Evolutionary conservation across 1,140 invertebrate genomes (phyloP).

Genomic region (Bradynema listronoti): DNA sequence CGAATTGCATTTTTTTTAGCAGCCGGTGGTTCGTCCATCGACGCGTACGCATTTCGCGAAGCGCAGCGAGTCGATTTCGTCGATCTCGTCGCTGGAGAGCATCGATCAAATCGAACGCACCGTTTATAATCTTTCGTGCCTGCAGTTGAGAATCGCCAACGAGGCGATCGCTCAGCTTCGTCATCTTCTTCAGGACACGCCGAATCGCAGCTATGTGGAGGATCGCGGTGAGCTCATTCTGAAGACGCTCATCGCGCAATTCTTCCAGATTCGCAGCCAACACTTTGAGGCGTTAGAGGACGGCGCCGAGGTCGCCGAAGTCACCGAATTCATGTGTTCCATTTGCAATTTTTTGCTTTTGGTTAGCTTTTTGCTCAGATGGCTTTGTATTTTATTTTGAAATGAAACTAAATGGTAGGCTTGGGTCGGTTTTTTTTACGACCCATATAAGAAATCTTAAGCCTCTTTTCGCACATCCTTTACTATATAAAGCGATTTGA

Average conservation of each 20-base stretch:
- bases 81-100: constrained; percentile 31
- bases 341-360: constrained; percentile 32
- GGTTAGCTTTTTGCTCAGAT: constrained; percentile 11
- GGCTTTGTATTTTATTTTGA: too few relatives aligned
- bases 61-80: constrained; percentile 26
- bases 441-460: too few relatives aligned
- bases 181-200: constrained; percentile 17
- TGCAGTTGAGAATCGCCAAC: constrained; percentile 25
- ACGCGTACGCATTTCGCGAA: constrained; percentile 13
- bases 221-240: constrained; percentile 27
- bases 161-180: constrained; percentile 28
- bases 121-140: constrained; percentile 31
- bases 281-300: constrained; percentile 26
- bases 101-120: constrained; percentile 26
- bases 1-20: constrained; percentile 9
- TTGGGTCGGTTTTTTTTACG: too few relatives aligned
- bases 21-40: constrained; percentile 24
- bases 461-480: too few relatives aligned
- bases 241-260: constrained; percentile 29
- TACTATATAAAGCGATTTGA: too few relatives aligned
- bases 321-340: constrained; percentile 24
- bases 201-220: constrained; percentile 14
- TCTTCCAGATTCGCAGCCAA: constrained; percentile 34
- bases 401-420: too few relatives aligned
- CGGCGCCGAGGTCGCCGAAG: constrained; percentile 12